Percentiles rank a stretch among this genome's conserved stretches.
These are phyloP conservation scores for Ammospiza nelsoni DNA, from an alignment of 2,113 vertebrate genomes.

Conservation along the genomic window DNA sequence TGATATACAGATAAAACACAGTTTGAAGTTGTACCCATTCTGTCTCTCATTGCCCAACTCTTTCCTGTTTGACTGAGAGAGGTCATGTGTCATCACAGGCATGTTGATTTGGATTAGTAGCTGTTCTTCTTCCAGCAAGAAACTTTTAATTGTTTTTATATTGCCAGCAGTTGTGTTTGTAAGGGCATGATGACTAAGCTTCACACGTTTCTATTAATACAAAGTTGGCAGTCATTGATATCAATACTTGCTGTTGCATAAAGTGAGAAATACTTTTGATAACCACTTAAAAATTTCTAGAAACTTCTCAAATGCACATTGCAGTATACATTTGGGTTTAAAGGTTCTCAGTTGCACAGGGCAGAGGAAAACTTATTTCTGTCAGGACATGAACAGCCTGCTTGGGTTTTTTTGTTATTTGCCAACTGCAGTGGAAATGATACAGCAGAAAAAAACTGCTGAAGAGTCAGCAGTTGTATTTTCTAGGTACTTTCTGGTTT, in stretches of 20 bases:
- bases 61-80: not conserved
- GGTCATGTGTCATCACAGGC: not conserved
- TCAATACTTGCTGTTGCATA: not conserved
- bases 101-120: not conserved
- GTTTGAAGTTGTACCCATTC: not conserved
- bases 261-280: not conserved
- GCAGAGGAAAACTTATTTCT: not conserved
- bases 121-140: not conserved
- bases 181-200: conserved; percentile 8
- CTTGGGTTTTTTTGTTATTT: not conserved
- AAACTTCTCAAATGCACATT: not conserved
- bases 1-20: not conserved
- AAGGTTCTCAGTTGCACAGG: not conserved
- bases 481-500: conserved; percentile 44
- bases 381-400: not conserved
- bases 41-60: not conserved
- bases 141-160: not conserved
- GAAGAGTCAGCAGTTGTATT: conserved; percentile 10
- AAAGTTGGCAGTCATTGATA: not conserved
- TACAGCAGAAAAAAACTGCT: conserved; percentile 52
- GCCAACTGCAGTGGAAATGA: conserved; percentile 41
- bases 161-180: not conserved
- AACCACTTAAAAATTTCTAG: not conserved
- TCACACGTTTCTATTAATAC: conserved; percentile 24
- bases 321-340: not conserved